Percentiles rank a stretch among this genome's conserved stretches.
Evolutionary conservation across 1,140 invertebrate species (phyloP).

Genomic region (Acromyrmex heyeri): DNA sequence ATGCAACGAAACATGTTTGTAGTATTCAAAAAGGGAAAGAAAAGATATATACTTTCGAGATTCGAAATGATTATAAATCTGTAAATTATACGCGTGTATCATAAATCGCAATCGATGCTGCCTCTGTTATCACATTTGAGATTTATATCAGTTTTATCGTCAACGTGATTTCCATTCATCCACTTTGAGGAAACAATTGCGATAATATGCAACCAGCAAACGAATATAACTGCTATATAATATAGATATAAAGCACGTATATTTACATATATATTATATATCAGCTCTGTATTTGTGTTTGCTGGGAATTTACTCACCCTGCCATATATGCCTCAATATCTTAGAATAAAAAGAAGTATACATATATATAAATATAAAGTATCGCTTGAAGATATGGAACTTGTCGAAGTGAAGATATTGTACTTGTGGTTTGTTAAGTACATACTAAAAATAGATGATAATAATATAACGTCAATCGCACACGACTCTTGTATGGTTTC

Average conservation of each 20-base stretch:
- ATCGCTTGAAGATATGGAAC: neutral
- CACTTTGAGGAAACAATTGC: neutral
- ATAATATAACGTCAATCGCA: neutral
- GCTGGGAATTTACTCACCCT: neutral
- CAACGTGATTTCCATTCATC: neutral
- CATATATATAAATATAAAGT: no score
- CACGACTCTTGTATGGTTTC: neutral
- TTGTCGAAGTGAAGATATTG: slow-evolving; percentile 29
- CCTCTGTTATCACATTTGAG: slow-evolving; percentile 17
- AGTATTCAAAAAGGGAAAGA: neutral
- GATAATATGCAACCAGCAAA: neutral
- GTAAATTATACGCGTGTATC: neutral
- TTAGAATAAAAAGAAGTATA: slow-evolving; percentile 7
- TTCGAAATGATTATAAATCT: neutral
- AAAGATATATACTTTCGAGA: slow-evolving; percentile 8
- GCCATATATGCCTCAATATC: neutral
- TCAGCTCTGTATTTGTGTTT: no score
- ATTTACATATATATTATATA: no score
- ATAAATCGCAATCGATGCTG: neutral
- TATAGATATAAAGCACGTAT: no score
- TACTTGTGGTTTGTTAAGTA: slow-evolving; percentile 61
- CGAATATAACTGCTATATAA: no score
- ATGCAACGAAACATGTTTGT: slow-evolving; percentile 34
- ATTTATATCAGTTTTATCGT: neutral
- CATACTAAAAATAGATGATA: slow-evolving; percentile 41